Evolutionary conservation across 2,888 invertebrate species (phyloP).

Genomic region (Torymus auratus): DNA sequence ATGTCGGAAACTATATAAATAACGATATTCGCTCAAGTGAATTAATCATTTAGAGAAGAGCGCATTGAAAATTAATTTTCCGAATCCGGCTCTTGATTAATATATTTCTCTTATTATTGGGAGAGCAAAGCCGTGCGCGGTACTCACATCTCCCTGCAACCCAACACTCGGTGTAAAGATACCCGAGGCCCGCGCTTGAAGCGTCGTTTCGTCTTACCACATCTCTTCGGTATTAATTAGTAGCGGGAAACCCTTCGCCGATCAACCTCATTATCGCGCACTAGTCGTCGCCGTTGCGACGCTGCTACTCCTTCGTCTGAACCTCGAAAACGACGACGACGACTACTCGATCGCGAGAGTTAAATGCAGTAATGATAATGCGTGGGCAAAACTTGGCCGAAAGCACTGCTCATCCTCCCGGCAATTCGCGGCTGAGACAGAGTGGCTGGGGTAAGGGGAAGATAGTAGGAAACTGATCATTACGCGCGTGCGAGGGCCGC

Average conservation of each 20-base stretch:
- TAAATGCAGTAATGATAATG: conserved; percentile 48
- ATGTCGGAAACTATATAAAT: too few relatives aligned
- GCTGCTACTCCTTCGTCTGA: neutral
- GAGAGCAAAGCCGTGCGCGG: neutral
- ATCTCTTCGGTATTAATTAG: conserved; percentile 58
- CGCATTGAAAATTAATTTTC: too few relatives aligned
- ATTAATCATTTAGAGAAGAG: too few relatives aligned
- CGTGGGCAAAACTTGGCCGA: conserved; percentile 44
- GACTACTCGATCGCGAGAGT: conserved; percentile 17
- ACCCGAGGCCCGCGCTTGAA: neutral
- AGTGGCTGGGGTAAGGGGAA: neutral
- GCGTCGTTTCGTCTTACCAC: conserved; percentile 30
- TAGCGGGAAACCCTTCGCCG: conserved; percentile 47
- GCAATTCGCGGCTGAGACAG: neutral
- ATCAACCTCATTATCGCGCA: conserved; percentile 56
- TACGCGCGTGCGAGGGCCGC: conserved; percentile 11
- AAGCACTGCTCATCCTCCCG: neutral
- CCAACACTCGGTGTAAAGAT: neutral
- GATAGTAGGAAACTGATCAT: conserved; percentile 33
- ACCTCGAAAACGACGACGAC: conserved; percentile 13
- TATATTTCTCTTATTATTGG: neutral
- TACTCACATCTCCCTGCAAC: neutral
- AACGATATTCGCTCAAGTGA: too few relatives aligned
- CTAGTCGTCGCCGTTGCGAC: neutral
- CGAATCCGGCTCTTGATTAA: too few relatives aligned